Base-by-base conservation (phyloP, 2,797 vertebrate species). In the Denticeps clupeoides region DNA sequence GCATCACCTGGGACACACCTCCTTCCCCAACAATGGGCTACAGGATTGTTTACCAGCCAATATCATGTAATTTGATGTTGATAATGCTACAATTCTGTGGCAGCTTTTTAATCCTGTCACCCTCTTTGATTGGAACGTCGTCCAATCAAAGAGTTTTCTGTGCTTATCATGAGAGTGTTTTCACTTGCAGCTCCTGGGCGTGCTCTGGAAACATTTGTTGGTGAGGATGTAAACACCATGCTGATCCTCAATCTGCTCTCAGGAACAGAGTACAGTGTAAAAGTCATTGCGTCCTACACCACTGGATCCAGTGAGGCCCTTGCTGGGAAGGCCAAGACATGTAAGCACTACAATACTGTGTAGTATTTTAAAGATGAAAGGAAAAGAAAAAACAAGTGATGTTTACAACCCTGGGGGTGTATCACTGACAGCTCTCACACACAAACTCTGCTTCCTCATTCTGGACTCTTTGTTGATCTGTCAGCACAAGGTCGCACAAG, bases 181-280 rank as follows among this genome's bases (percentile, higher is more conserved):
- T n/a, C n/a, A n/a, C 21, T 55, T 53, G 3, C 67, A 97, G 94
- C 73, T 13, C 65, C 85, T 0, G 89, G 90, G 7, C 76, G 79
- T 1, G 89, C 91, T 0, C 68, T 97, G 73, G 94, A 99, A 74
- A 95, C 92, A 0, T 97, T 97, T 8, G 93, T 99, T 26, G 93
- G 93, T 1, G 88, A 95, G 8, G 91, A 93, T 48, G 79, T 96
- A 56, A 91, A 81, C 67, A 93, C 86, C 62, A 94, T 97, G 72
- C 78, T 97, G 51, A 87, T 99, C 55, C 70, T 93, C 4, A 96
- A 96, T 73, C 87, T 97, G 53, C 70, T 94, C 57, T 93, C 91
- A 6, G 92, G 91, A 21, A 92, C 86, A 0, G 91, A 97, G 46
- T 99, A 99, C 81, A 88, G 73, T 0, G 74, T 97, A 25, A 94